Conservation (phyloP, 23 tunicate species). For the Pegea sp. region DNA sequence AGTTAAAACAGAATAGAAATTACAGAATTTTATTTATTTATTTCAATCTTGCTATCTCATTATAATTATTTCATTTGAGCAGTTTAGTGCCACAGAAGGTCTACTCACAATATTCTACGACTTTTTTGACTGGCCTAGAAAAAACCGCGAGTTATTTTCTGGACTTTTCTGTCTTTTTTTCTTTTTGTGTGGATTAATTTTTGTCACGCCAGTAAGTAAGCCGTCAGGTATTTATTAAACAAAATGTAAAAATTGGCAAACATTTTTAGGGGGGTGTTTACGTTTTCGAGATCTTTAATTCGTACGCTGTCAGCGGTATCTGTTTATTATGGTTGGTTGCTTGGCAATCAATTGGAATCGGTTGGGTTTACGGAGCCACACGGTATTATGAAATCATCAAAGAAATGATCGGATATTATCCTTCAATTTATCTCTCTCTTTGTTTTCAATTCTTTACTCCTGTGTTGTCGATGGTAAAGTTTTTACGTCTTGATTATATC, state of each 20-base stretch:
- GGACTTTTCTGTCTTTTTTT: constrained; percentile 2
- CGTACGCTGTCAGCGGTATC: constrained; percentile 42
- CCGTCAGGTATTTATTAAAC: too few species aligned
- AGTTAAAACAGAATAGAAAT: too few species aligned
- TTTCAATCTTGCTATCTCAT: too few species aligned
- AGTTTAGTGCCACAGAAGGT: constrained; percentile 10
- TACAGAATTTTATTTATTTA: too few species aligned
- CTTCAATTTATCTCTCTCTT: constrained; percentile 10
- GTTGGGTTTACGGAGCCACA: constrained; percentile 31
- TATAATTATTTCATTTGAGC: too few species aligned
- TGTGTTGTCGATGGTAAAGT: constrained; percentile 14
- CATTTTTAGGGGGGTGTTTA: constrained; percentile 32
- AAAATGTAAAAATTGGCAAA: too few species aligned
- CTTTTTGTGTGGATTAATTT: constrained; percentile 6
- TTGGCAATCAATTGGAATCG: constrained; percentile 30
- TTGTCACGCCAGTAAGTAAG: constrained; percentile 9
- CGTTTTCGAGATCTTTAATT: constrained; percentile 38
- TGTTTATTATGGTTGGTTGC: constrained; percentile 15
- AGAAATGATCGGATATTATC: constrained; percentile 50
- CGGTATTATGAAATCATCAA: constrained; percentile 17
- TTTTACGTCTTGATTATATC: too few species aligned
- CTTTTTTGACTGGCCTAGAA: background rate
- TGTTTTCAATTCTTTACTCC: constrained; percentile 27
- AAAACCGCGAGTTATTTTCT: constrained; percentile 1
- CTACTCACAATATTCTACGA: constrained; percentile 5